These are phyloP conservation scores for Macrosteles quadrilineatus DNA, from an alignment of 1,140 invertebrate species.

Conservation along the genomic window DNA sequence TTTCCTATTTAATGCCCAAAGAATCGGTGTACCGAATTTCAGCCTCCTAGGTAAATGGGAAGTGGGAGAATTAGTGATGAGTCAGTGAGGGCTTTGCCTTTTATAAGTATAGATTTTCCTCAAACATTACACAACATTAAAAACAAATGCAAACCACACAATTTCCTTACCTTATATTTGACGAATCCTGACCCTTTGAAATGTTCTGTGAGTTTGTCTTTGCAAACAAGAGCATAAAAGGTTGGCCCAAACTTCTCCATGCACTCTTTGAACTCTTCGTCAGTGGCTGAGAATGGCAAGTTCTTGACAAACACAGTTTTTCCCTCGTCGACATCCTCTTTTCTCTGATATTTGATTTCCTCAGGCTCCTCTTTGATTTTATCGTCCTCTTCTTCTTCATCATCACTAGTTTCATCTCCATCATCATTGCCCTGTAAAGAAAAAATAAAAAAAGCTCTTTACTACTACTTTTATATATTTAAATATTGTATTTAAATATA, in stretches of 20 bases:
- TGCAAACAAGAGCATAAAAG: constrained; percentile 82
- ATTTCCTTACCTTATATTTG: constrained; percentile 73
- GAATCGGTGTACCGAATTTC: no score
- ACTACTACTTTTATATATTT: no score
- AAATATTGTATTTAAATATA: no score
- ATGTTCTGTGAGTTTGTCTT: constrained; percentile 83
- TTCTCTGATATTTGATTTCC: constrained; percentile 41
- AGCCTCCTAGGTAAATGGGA: no score
- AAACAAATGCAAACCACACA: no score
- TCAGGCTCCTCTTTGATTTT: constrained; percentile 46
- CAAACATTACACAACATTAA: no score
- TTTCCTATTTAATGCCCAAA: no score
- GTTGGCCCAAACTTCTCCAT: constrained; percentile 77
- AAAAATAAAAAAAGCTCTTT: no score
- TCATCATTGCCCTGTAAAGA: constrained; percentile 43
- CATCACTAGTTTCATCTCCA: constrained; percentile 44
- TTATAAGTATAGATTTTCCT: no score
- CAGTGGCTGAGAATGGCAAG: constrained; percentile 78
- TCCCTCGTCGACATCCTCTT: constrained; percentile 74
- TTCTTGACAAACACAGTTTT: constrained; percentile 92
- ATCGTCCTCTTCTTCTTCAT: constrained; percentile 50
- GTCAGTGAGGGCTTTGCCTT: no score
- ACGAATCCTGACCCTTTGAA: constrained; percentile 91
- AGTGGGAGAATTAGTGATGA: no score
- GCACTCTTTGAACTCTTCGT: constrained; percentile 72